phyloP scores from a whole-genome alignment of 2,888 invertebrate species.

The Epinotia bilunana region DNA sequence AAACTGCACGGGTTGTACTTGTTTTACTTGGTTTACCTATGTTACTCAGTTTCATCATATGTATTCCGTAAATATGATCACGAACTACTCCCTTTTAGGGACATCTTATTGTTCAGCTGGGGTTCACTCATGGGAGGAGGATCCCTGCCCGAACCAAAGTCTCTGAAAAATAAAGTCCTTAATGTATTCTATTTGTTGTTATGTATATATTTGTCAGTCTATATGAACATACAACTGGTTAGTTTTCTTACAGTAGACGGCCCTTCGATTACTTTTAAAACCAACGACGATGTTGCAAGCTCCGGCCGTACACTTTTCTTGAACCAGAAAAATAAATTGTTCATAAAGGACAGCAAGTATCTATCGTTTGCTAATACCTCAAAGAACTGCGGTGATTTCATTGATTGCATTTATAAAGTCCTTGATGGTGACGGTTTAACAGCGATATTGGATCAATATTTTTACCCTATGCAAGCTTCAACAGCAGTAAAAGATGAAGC shows the following conservation, averaged over 20 bases:
- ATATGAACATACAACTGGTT: conserved; percentile 67
- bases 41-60: conserved; percentile 61
- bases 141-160: conserved; percentile 58
- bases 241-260: conserved; percentile 67
- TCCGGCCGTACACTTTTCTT: conserved; percentile 63
- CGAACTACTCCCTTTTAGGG: conserved; percentile 51
- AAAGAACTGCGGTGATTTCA: conserved; percentile 57
- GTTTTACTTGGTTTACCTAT: conserved; percentile 66
- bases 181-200: conserved; percentile 65
- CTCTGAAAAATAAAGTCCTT: conserved; percentile 66
- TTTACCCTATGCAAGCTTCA: conserved; percentile 59
- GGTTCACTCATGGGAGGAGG: conserved; percentile 66
- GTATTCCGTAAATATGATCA: conserved; percentile 59
- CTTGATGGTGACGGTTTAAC: conserved; percentile 63
- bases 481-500: conserved; percentile 69
- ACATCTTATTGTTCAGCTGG: conserved; percentile 63
- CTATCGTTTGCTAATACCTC: conserved; percentile 59
- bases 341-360: conserved; percentile 61
- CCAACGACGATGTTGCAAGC: conserved; percentile 60
- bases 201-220: conserved; percentile 65
- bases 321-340: conserved; percentile 57
- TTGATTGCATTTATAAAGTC: conserved; percentile 57
- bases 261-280: conserved; percentile 62
- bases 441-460: conserved; percentile 57
- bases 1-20: conserved; percentile 64